Evolutionary conservation across 2,797 vertebrate species (phyloP).

Genomic region (Phrynocephalus vlangalii): DNA sequence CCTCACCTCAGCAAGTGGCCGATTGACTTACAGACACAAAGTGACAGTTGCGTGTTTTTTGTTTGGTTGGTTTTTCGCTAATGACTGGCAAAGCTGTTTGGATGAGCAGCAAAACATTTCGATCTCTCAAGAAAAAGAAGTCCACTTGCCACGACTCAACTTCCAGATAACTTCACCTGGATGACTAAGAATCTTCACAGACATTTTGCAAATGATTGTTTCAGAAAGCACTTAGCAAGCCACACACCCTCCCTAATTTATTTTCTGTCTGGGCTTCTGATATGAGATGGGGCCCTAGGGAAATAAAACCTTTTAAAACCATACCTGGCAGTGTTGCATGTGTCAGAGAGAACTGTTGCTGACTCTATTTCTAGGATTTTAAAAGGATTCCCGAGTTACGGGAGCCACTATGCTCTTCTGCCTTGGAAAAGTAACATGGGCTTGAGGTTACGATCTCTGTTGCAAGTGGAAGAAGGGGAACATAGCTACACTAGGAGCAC

Average conservation of each 20-base stretch:
- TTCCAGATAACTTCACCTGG: too few species aligned
- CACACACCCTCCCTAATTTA: slow-evolving; percentile 21
- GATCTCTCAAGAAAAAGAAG: too few species aligned
- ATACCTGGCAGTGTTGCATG: neutral
- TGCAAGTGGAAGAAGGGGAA: too few species aligned
- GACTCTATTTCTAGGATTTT: neutral
- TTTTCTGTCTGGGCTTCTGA: slow-evolving; percentile 42
- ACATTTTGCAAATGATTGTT: slow-evolving; percentile 28
- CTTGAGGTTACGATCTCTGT: too few species aligned
- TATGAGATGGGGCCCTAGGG: neutral
- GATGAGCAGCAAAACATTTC: too few species aligned
- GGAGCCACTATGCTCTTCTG: neutral
- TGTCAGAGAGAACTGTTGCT: neutral
- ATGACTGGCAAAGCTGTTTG: too few species aligned
- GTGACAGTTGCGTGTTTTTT: neutral
- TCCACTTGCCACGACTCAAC: too few species aligned
- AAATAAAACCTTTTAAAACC: slow-evolving; percentile 34
- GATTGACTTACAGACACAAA: neutral
- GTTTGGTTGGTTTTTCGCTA: too few species aligned
- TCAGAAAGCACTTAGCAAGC: neutral
- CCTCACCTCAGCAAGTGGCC: neutral
- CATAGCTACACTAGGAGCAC: too few species aligned
- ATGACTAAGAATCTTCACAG: too few species aligned
- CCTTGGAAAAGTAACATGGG: too few species aligned
- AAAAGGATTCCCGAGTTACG: neutral